These are phyloP conservation scores for Myiagra hebetior DNA, from an alignment of 2,113 vertebrate species.

Conservation along the genomic window DNA sequence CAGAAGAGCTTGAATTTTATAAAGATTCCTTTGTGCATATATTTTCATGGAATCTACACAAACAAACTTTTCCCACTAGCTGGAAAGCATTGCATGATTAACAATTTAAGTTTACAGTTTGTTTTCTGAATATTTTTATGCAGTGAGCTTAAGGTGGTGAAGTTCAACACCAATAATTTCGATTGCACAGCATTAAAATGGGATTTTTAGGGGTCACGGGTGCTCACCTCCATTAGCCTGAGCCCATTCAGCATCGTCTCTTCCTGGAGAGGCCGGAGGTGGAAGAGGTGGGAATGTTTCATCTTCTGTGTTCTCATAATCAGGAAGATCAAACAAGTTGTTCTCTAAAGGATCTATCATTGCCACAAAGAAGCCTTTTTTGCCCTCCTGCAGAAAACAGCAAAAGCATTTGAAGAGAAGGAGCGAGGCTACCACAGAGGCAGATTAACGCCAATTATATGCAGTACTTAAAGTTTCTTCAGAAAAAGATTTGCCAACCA, in stretches of 20 bases:
- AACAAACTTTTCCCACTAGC: not conserved
- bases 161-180: fast-evolving
- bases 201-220: not conserved
- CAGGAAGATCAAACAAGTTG: slow-evolving; percentile 67
- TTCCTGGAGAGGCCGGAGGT: slow-evolving; percentile 83
- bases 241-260: slow-evolving; percentile 55
- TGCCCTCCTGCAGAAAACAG: not conserved
- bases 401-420: not conserved
- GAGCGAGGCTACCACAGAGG: not conserved
- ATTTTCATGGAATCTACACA: not conserved
- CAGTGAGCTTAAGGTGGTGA: not conserved
- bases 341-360: slow-evolving; percentile 76
- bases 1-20: not conserved
- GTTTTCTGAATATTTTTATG: not conserved
- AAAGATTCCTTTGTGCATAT: not conserved
- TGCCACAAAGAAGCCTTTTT: not conserved
- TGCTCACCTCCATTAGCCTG: slow-evolving; percentile 69
- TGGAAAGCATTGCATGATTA: fast-evolving
- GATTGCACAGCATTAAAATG: not conserved
- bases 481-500: not conserved
- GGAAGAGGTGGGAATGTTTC: slow-evolving; percentile 86
- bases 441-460: not conserved
- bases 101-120: not conserved
- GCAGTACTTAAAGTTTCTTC: not conserved
- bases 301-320: slow-evolving; percentile 78